Base-by-base conservation (phyloP, 2,888 invertebrate genomes). In the Perdita meconis region DNA sequence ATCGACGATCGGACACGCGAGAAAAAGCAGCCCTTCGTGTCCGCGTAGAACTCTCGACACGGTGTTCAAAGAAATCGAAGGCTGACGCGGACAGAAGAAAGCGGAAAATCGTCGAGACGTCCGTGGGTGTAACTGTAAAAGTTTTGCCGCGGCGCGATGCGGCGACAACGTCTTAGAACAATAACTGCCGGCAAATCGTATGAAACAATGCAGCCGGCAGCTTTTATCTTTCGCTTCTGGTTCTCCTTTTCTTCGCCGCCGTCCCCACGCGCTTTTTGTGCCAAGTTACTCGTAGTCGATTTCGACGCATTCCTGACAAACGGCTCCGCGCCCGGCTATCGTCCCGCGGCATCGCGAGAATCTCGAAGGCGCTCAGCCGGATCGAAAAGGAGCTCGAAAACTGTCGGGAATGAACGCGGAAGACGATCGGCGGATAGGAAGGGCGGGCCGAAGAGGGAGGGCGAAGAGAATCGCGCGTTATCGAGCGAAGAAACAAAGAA, bases 141-240 rank as follows among this genome's bases (percentile, higher is more conserved):
- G 81, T 86, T 85, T n/a, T n/a, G n/a, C n/a, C 57, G 67, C 75
- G 73, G 72, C 63, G 61, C n/a, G n/a, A n/a, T n/a, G 57, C 77
- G 71, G 64, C 64, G 61, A 65, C 66, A 78, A 73, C 68, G 67
- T n/a, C 42, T 63, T 80, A 70, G 81, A 83, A 86, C 81, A 87
- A 86, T 86, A 84, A 84, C 79, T 57, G 81, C 75, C 78, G 73
- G 78, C 71, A 82, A 83, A 83, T 84, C 75, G 78, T 78, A 83
- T 75, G 81, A 80, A 86, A 86, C 85, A 85, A 83, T 85, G 78
- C 82, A 55, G 64, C 10, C 40, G 57, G 42, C 68, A 74, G 80
- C 69, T 81, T 74, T 53, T 66, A 72, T 65, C 65, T 75, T 50
- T 44, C 34, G 24, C 61, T 50, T 53, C 47, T 50, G 34, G n/a